A percentile compares a stretch with the other conserved stretches of the same genome.
Conservation (phyloP, 2,797 vertebrate genomes). For the Lacerta agilis region DNA sequence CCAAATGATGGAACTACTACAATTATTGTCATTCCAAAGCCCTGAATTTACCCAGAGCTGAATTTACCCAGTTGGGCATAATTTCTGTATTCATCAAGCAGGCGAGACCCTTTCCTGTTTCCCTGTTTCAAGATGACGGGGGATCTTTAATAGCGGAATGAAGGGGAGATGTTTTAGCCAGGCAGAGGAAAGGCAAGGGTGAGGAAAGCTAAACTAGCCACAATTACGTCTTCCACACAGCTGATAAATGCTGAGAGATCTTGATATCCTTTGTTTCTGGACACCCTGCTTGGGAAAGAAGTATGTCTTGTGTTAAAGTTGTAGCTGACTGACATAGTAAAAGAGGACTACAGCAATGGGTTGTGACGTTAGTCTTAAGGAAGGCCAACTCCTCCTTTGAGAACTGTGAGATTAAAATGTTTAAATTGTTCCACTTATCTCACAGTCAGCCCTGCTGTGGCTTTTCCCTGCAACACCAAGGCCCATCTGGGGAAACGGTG, state of each 20-base stretch:
- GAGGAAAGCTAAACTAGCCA: not conserved
- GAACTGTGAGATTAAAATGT: not conserved
- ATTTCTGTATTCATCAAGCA: not conserved
- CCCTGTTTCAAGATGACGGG: not conserved
- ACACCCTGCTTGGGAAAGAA: not conserved
- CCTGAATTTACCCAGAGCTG: not conserved
- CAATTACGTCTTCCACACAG: not conserved
- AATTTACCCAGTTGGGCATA: not conserved
- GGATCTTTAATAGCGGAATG: not conserved
- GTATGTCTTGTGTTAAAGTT: not conserved
- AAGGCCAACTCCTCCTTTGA: not conserved
- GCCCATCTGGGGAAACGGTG: not conserved
- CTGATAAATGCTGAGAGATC: not conserved
- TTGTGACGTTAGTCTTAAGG: not conserved
- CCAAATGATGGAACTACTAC: not conserved
- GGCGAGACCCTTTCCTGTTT: not conserved
- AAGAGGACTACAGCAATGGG: not conserved
- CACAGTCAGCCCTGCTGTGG: not conserved
- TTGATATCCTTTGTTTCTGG: not conserved
- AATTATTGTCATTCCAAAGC: not conserved
- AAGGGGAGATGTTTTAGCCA: not conserved
- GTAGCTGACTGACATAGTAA: not conserved
- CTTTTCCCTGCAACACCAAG: not conserved
- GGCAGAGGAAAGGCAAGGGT: not conserved
- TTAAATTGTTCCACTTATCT: not conserved